Conservation (phyloP, 2,113 vertebrate species). For the Aegithalos caudatus region DNA sequence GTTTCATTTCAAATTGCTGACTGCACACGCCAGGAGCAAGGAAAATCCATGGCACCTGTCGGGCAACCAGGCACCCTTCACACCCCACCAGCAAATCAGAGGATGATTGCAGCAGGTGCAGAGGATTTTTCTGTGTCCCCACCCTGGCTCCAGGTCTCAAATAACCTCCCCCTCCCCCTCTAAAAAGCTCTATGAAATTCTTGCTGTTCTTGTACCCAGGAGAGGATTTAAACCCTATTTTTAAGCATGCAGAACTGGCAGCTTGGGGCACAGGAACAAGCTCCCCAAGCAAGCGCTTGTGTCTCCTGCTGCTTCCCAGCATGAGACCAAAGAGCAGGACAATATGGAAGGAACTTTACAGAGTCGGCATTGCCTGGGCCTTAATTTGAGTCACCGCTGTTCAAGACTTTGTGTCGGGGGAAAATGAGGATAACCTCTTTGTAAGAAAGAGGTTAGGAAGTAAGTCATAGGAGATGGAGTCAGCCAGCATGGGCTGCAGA, state of each 20-base stretch:
- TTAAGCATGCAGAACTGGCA: slow-evolving; percentile 12
- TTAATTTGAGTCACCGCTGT: not conserved
- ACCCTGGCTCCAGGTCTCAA: not conserved
- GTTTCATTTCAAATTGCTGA: not conserved
- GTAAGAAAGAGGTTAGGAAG: slow-evolving; percentile 25
- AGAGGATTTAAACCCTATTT: slow-evolving; percentile 52
- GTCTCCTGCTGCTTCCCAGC: not conserved
- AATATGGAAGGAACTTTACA: not conserved
- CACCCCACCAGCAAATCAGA: not conserved
- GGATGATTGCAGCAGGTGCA: slow-evolving; percentile 17
- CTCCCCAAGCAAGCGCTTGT: not conserved
- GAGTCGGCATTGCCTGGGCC: not conserved
- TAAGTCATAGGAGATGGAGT: fast-evolving
- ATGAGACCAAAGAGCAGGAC: not conserved
- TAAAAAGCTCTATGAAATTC: not conserved
- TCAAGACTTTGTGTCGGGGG: not conserved
- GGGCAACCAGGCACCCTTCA: not conserved
- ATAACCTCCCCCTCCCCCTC: not conserved
- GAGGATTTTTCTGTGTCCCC: not conserved
- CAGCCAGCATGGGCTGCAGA: not conserved
- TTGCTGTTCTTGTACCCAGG: not conserved
- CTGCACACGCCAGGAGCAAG: not conserved
- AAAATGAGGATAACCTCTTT: slow-evolving; percentile 46
- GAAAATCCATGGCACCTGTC: not conserved
- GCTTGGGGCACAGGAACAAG: not conserved